Evolutionary conservation across 2,113 vertebrate genomes (phyloP).

Genomic region (Syngnathus scovelli): DNA sequence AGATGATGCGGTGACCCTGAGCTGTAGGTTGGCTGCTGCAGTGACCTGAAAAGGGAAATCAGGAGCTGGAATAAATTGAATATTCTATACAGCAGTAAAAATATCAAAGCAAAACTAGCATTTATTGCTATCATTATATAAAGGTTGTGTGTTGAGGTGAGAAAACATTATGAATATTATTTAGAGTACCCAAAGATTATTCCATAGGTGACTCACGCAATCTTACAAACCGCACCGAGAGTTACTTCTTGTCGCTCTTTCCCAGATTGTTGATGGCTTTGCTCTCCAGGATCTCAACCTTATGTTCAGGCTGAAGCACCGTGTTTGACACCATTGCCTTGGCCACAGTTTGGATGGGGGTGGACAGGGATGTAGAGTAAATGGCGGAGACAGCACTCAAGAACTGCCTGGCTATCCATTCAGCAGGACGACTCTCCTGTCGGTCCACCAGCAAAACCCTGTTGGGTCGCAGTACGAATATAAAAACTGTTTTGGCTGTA

Average conservation of each 20-base stretch:
- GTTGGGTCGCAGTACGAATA: neutral
- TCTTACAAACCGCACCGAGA: neutral
- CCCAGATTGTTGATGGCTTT: conserved; percentile 66
- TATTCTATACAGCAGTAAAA: neutral
- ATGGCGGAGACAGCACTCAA: conserved; percentile 44
- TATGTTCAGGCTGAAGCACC: conserved; percentile 56
- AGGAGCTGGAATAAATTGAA: neutral
- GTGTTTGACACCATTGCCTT: conserved; percentile 71
- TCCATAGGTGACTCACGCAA: neutral
- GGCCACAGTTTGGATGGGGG: conserved; percentile 61
- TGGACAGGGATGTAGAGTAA: conserved; percentile 58
- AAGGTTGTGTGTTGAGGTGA: neutral
- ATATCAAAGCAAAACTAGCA: neutral
- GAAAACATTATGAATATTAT: neutral
- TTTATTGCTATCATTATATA: neutral
- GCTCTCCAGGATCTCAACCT: conserved; percentile 73
- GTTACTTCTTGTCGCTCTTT: conserved; percentile 45
- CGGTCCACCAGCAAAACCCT: conserved; percentile 73
- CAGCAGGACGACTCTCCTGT: conserved; percentile 67
- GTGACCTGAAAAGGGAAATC: neutral
- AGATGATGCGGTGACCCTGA: neutral
- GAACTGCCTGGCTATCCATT: conserved; percentile 71
- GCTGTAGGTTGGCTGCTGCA: neutral
- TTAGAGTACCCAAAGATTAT: neutral
- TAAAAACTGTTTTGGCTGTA: neutral